Evolutionary conservation across 37 sponge, comb jelly and placozoan species (phyloP).

Genomic region (Axinella damicornis): DNA sequence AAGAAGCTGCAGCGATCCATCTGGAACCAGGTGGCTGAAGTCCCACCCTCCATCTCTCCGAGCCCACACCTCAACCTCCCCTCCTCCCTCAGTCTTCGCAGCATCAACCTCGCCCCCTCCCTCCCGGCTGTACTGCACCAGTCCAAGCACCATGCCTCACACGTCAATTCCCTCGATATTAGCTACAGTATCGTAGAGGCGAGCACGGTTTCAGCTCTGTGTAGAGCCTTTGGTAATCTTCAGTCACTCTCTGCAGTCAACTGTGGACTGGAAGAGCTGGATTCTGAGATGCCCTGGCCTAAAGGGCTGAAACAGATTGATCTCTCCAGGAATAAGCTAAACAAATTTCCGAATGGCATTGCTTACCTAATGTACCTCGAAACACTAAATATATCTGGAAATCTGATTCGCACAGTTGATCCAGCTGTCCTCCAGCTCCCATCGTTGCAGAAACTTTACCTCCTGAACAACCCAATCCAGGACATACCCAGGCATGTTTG

Average conservation of each 20-base stretch:
- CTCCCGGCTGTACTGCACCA: background rate
- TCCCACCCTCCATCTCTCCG: background rate
- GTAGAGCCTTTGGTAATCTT: slow-evolving; percentile 8
- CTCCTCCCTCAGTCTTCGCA: background rate
- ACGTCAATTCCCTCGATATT: slow-evolving; percentile 34
- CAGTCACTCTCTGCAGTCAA: slow-evolving; percentile 1
- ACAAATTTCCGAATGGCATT: slow-evolving; percentile 23
- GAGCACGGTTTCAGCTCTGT: slow-evolving; percentile 19
- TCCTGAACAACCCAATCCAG: slow-evolving; percentile 43
- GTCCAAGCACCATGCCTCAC: background rate
- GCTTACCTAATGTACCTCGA: slow-evolving; percentile 6
- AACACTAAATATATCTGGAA: slow-evolving; percentile 48
- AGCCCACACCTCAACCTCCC: no score
- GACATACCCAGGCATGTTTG: slow-evolving; percentile 51
- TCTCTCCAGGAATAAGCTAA: slow-evolving; percentile 57
- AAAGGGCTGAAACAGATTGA: slow-evolving; percentile 20
- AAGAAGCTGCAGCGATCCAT: slow-evolving; percentile 43
- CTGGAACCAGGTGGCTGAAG: slow-evolving; percentile 35
- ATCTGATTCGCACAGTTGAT: slow-evolving; percentile 11
- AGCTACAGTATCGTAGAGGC: slow-evolving; percentile 32
- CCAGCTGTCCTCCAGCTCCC: slow-evolving; percentile 38
- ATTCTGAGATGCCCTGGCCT: slow-evolving; percentile 20
- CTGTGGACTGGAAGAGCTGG: slow-evolving; percentile 30
- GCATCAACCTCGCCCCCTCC: background rate
- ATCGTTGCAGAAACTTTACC: background rate